phyloP scores from a whole-genome alignment of 2,113 vertebrate species.

The Calyptomena viridis region DNA sequence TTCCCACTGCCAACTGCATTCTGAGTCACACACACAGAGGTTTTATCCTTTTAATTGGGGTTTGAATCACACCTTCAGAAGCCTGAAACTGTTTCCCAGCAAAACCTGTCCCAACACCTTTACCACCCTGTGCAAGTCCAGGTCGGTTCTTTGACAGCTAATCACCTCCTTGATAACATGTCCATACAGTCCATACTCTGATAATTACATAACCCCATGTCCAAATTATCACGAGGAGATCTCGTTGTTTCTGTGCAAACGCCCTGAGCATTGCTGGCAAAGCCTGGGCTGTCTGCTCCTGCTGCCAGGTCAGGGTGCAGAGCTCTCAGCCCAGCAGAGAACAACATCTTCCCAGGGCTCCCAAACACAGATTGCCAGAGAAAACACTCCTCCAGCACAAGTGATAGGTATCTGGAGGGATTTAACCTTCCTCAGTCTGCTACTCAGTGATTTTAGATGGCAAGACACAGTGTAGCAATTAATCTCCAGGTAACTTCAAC shows the following conservation, averaged over 20 bases:
- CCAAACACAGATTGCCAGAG: neutral
- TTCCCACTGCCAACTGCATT: neutral
- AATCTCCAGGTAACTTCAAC: neutral
- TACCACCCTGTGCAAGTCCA: neutral
- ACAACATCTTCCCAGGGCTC: neutral
- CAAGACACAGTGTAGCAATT: neutral
- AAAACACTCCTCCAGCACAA: neutral
- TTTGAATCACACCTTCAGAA: neutral
- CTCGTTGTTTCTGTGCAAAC: rapidly evolving
- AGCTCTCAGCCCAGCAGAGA: neutral
- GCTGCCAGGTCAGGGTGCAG: rapidly evolving
- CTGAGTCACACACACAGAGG: neutral
- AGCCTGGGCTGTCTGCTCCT: neutral
- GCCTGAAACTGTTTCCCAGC: neutral
- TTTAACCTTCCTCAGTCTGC: neutral
- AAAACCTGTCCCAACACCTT: neutral
- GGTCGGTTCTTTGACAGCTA: neutral
- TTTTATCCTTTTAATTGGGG: neutral
- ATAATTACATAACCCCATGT: rapidly evolving
- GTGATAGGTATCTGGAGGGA: rapidly evolving
- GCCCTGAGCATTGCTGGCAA: neutral
- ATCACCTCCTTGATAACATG: neutral
- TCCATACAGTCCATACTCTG: neutral
- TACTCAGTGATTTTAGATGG: neutral
- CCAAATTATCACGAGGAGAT: neutral